phyloP scores from a whole-genome alignment of 2,797 vertebrate species.

The Chromis chromis region DNA sequence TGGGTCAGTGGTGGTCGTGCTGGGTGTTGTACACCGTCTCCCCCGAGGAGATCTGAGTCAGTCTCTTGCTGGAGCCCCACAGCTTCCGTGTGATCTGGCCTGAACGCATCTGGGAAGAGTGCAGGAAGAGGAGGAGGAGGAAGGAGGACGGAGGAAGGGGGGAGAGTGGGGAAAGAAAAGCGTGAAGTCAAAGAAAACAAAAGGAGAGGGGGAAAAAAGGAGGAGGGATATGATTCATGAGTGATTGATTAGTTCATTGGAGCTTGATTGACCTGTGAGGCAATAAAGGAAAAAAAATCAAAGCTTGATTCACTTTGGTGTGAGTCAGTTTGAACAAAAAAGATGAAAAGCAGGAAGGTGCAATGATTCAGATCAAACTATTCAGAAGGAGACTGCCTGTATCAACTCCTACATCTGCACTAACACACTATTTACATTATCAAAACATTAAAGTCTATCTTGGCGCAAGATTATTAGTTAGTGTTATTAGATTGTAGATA shows the following conservation, averaged over 20 bases:
- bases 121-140: constrained; percentile 77
- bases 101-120: constrained; percentile 91
- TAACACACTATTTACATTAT: constrained; percentile 30
- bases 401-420: constrained; percentile 19
- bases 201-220: not conserved
- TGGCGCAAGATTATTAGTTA: constrained; percentile 41
- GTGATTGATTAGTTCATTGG: constrained; percentile 59
- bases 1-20: constrained; percentile 80
- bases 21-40: constrained; percentile 95
- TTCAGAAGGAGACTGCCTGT: constrained; percentile 1
- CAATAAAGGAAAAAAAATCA: constrained; percentile 40
- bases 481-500: constrained; percentile 50
- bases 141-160: constrained; percentile 4
- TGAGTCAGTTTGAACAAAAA: constrained; percentile 37
- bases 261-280: constrained; percentile 53
- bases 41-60: constrained; percentile 95
- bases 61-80: constrained; percentile 95
- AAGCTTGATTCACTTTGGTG: constrained; percentile 52
- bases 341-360: constrained; percentile 50
- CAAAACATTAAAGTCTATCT: constrained; percentile 34
- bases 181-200: constrained; percentile 61
- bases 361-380: constrained; percentile 9
- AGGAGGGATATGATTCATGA: constrained; percentile 78
- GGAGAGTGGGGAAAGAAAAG: not conserved
- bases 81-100: constrained; percentile 96